These are phyloP conservation scores for Polia nebulosa DNA, from an alignment of 2,888 invertebrate species.

Conservation along the genomic window DNA sequence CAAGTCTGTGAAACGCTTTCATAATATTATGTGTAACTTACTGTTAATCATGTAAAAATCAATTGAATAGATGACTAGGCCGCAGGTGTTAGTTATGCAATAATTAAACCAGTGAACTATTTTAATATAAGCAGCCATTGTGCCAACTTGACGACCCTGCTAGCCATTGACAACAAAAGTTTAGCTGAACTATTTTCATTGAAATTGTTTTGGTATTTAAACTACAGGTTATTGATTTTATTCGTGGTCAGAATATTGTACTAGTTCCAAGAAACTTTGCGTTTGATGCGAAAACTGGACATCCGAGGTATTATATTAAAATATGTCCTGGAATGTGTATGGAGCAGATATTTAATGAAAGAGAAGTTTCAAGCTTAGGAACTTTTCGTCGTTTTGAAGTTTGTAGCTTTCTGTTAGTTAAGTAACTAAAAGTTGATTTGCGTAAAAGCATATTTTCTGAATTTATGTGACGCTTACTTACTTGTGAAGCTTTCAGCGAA, in stretches of 20 bases:
- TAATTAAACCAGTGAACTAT: slow-evolving; percentile 75
- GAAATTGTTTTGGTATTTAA: slow-evolving; percentile 82
- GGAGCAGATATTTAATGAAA: slow-evolving; percentile 47
- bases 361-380: slow-evolving; percentile 9
- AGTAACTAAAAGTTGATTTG: slow-evolving; percentile 32
- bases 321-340: slow-evolving; percentile 29
- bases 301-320: slow-evolving; percentile 26
- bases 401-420: slow-evolving; percentile 22
- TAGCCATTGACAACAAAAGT: slow-evolving; percentile 75
- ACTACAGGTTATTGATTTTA: slow-evolving; percentile 69
- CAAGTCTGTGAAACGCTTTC: slow-evolving; percentile 55
- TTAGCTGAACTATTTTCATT: slow-evolving; percentile 82
- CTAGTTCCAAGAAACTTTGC: slow-evolving; percentile 40
- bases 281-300: slow-evolving; percentile 44
- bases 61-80: slow-evolving; percentile 71
- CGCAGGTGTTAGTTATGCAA: slow-evolving; percentile 77
- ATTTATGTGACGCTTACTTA: slow-evolving; percentile 6
- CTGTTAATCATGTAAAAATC: slow-evolving; percentile 66
- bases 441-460: slow-evolving; percentile 21
- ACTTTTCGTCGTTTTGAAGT: slow-evolving; percentile 34
- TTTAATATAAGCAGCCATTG: slow-evolving; percentile 84
- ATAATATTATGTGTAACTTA: slow-evolving; percentile 68
- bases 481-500: neutral
- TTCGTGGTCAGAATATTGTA: slow-evolving; percentile 59
- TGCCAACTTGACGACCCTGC: slow-evolving; percentile 63